Conservation (phyloP, 1,140 invertebrate genomes). For the Stratiolaelaps scimitus region DNA sequence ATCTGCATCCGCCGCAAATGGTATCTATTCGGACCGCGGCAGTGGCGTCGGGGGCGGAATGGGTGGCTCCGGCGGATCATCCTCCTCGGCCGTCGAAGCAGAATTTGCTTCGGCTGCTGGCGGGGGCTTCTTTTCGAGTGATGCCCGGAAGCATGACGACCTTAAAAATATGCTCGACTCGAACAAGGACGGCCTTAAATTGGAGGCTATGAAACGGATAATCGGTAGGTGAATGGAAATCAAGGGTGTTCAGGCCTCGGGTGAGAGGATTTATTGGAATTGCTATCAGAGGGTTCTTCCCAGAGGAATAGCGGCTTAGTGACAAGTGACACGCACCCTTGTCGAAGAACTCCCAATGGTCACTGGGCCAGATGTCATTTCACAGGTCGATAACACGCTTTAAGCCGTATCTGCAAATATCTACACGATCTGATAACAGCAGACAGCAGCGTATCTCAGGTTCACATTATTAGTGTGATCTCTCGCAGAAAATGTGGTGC, state of each 20-base stretch:
- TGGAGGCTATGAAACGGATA: conserved; percentile 99
- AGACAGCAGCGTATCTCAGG: too few species aligned
- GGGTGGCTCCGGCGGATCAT: too few species aligned
- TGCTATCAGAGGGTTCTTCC: not conserved
- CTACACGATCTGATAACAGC: too few species aligned
- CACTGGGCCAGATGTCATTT: too few species aligned
- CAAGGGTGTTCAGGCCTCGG: not conserved
- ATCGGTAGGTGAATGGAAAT: conserved; percentile 58
- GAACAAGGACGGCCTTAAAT: conserved; percentile 87
- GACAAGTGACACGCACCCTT: not conserved
- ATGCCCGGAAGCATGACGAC: conserved; percentile 41
- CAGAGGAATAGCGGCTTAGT: not conserved
- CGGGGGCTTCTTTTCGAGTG: conserved; percentile 33
- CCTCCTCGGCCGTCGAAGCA: conserved; percentile 13
- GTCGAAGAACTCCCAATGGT: too few species aligned
- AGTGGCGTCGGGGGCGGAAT: too few species aligned
- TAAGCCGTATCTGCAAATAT: too few species aligned
- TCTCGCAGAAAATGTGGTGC: too few species aligned
- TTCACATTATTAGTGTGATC: too few species aligned
- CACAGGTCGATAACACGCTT: too few species aligned
- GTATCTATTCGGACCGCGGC: conserved; percentile 15
- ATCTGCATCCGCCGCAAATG: not conserved
- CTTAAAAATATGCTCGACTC: conserved; percentile 78
- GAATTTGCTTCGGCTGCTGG: conserved; percentile 13
- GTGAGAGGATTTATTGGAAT: not conserved